Conservation (phyloP, 2,113 vertebrate species). For the Neopipo cinnamomea region DNA sequence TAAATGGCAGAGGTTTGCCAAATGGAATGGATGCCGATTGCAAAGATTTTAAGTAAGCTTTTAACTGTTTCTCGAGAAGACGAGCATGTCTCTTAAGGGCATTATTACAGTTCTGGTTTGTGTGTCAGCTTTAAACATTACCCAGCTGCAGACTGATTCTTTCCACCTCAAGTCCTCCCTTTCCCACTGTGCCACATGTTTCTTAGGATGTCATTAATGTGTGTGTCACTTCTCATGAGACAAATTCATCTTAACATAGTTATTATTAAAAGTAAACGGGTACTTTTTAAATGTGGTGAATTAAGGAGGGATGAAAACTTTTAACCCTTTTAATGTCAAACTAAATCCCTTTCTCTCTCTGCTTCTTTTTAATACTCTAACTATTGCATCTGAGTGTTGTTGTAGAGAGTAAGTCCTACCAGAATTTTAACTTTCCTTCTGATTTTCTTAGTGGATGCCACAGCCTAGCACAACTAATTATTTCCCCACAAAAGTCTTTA, state of each 20-base stretch:
- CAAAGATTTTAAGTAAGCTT: constrained; percentile 98
- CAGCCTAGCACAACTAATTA: background rate
- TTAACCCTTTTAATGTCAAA: constrained; percentile 13
- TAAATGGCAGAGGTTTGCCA: constrained; percentile 92
- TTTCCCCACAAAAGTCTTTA: background rate
- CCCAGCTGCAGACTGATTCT: constrained; percentile 43
- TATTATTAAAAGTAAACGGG: constrained; percentile 16
- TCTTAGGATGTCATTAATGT: constrained; percentile 51
- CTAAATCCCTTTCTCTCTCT: constrained; percentile 33
- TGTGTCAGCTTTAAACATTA: constrained; percentile 62
- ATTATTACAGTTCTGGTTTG: constrained; percentile 50
- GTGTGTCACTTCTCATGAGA: constrained; percentile 45
- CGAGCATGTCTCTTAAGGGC: constrained; percentile 65
- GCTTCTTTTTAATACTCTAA: constrained; percentile 26
- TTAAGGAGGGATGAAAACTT: constrained; percentile 42
- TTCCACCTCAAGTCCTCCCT: constrained; percentile 13
- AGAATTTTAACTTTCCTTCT: background rate
- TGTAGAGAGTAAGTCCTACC: constrained; percentile 10
- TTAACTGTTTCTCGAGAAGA: constrained; percentile 72
- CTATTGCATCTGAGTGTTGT: constrained; percentile 3
- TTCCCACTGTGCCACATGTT: constrained; percentile 57
- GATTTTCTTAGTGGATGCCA: background rate
- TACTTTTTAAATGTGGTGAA: constrained; percentile 1
- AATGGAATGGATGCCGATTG: constrained; percentile 98
- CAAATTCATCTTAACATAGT: constrained; percentile 33